A percentile compares a stretch with the other conserved stretches of the same genome.
Conservation (phyloP, 2,888 invertebrate genomes). For the Sylvicola cinctus region DNA sequence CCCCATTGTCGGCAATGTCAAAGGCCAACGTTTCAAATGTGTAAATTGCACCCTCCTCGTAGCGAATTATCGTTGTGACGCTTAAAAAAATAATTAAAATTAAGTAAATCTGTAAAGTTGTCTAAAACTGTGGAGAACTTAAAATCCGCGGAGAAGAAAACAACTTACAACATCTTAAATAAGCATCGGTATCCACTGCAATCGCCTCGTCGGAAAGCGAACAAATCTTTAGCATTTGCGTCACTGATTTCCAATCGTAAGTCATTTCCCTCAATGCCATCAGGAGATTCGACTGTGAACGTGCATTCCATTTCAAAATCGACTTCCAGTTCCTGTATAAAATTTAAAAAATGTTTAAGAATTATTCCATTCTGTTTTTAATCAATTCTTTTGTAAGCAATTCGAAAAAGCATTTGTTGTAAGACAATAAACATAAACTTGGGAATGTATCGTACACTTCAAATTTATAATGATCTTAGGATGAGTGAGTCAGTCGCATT, state of each 20-base stretch:
- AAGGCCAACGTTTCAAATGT: constrained; percentile 31
- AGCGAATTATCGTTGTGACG: constrained; percentile 19
- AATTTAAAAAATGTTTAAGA: constrained; percentile 2
- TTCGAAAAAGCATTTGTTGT: too few species aligned
- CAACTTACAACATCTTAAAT: constrained; percentile 6
- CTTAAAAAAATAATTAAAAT: too few species aligned
- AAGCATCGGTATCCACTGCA: constrained; percentile 12
- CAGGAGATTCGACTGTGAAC: constrained; percentile 15
- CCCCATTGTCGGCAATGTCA: constrained; percentile 23
- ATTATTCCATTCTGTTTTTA: constrained; percentile 2
- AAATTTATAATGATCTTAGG: too few species aligned
- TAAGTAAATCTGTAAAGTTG: too few species aligned
- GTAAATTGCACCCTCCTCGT: constrained; percentile 29
- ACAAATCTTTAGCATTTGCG: constrained; percentile 22
- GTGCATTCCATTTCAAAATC: constrained; percentile 13
- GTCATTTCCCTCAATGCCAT: constrained; percentile 17
- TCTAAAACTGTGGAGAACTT: too few species aligned
- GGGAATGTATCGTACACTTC: too few species aligned
- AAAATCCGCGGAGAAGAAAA: too few species aligned
- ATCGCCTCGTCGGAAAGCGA: constrained; percentile 18
- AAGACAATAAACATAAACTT: too few species aligned
- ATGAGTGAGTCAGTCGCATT: too few species aligned
- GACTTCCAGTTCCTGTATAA: constrained; percentile 19
- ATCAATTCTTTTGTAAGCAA: too few species aligned
- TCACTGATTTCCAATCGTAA: constrained; percentile 26